phyloP scores from a whole-genome alignment of 37 sponge, comb jelly and placozoan species.

The Beroe ovata region DNA sequence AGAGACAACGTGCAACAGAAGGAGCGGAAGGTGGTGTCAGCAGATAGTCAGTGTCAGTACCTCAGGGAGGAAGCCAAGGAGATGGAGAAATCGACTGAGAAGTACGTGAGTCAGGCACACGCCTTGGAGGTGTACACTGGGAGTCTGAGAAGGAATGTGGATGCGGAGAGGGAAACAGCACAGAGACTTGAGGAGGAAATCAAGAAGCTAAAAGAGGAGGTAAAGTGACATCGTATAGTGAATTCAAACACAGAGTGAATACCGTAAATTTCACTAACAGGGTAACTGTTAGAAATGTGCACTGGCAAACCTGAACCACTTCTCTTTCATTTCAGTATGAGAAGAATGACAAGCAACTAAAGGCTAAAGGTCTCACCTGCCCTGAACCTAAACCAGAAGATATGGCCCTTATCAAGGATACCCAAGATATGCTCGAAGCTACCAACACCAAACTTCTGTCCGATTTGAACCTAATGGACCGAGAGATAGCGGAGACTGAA shows the following conservation, averaged over 20 bases:
- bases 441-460: slow-evolving; percentile 52
- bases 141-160: not conserved
- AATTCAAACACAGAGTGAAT: no score
- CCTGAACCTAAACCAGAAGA: slow-evolving; percentile 18
- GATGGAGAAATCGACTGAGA: not conserved
- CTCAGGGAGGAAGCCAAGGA: not conserved
- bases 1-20: slow-evolving; percentile 11
- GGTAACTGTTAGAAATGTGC: no score
- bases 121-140: slow-evolving; percentile 39
- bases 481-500: slow-evolving; percentile 17
- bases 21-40: not conserved
- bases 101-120: slow-evolving; percentile 15
- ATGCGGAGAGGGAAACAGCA: slow-evolving; percentile 33
- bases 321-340: not conserved
- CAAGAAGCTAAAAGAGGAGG: not conserved
- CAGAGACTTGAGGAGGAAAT: not conserved
- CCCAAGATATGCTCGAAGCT: slow-evolving; percentile 43
- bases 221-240: no score
- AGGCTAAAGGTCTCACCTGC: not conserved
- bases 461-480: slow-evolving; percentile 10
- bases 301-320: no score
- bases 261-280: no score
- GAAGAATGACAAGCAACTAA: slow-evolving; percentile 21
- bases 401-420: slow-evolving; percentile 55
- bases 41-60: not conserved